Conservation (phyloP, 2,113 vertebrate species). For the Coptodon rendalli region DNA sequence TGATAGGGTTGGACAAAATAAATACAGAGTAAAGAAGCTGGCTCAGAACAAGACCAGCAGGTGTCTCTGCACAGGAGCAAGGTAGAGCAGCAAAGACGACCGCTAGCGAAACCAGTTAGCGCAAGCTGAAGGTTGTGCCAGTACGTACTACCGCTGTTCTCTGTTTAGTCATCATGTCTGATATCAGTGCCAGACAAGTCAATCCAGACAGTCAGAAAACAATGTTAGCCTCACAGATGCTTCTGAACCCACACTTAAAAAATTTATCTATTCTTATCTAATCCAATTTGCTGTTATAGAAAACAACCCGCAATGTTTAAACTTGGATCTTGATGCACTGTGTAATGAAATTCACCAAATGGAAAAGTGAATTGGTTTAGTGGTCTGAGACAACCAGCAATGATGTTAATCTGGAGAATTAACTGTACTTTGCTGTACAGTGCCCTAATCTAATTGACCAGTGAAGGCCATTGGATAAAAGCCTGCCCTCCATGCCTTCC, state of each 20-base stretch:
- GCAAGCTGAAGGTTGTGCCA: background rate
- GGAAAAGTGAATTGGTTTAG: constrained; percentile 23
- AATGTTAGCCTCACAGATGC: background rate
- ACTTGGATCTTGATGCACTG: background rate
- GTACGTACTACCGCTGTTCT: background rate
- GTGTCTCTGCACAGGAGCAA: constrained; percentile 11
- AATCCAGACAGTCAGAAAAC: background rate
- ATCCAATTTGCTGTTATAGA: background rate
- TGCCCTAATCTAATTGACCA: constrained; percentile 22
- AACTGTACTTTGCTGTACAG: constrained; percentile 16
- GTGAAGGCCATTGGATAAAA: constrained; percentile 26
- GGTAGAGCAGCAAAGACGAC: background rate
- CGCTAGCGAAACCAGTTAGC: background rate
- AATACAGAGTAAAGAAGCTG: background rate
- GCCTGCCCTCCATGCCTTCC: background rate
- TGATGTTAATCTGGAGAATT: constrained; percentile 25
- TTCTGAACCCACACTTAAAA: background rate
- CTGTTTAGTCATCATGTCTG: background rate
- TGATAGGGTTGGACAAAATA: background rate
- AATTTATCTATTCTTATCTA: background rate
- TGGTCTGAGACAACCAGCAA: constrained; percentile 9
- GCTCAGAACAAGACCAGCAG: constrained; percentile 21
- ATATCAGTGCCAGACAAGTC: background rate
- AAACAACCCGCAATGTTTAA: background rate
- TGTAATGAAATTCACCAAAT: constrained; percentile 18